Base-by-base conservation (phyloP, 92 coral and sea anemone species). In the Metridium senile region DNA sequence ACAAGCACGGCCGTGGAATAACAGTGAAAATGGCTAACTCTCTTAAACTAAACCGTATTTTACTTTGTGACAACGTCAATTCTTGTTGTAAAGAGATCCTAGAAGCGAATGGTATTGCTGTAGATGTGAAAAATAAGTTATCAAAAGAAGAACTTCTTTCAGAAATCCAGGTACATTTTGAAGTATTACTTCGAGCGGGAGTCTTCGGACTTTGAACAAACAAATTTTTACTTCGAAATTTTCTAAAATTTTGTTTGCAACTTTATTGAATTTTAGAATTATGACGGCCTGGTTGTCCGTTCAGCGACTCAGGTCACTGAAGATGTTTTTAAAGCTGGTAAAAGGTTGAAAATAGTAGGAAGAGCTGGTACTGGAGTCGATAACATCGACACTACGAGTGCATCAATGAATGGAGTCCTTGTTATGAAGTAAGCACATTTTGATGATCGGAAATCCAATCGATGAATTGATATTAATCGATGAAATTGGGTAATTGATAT, bases 281-380 rank as follows among this genome's bases (percentile, higher is more conserved):
- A 95, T 75, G 99, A 95, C 67, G 99, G 96, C 9, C 58, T 95
- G 62, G 89, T 95, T 18, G 99, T 95, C 21, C 91, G 99, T 68
- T 95, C 99, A 58, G 99, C 99, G 11, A 95, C 99, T 25, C 92
- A 94, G 71, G 97, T 89, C 19, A 92, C 97, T 28, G 92, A 81
- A 52, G 99, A 95, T 57, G 99, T 92, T 61, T 81, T 95, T 58
- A 83, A 85, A 64, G 97, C 99, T 30, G 99, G 96, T 6, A 92
- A 85, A 71, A 92, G 87, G 25, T 78, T 95, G 32, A 93, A 92
- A 81, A 86, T 95, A 23, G 89, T 95, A 59, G 99, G 99, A 56
- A 89, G 99, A 31, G 99, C 99, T 19, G 99, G 99, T 1, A 95
- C 99, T 13, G 99, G 99, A 10, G 99, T 95, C 6, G 99, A 95